These are phyloP conservation scores for Tichodroma muraria DNA, from an alignment of 2,113 vertebrate genomes.

Conservation along the genomic window DNA sequence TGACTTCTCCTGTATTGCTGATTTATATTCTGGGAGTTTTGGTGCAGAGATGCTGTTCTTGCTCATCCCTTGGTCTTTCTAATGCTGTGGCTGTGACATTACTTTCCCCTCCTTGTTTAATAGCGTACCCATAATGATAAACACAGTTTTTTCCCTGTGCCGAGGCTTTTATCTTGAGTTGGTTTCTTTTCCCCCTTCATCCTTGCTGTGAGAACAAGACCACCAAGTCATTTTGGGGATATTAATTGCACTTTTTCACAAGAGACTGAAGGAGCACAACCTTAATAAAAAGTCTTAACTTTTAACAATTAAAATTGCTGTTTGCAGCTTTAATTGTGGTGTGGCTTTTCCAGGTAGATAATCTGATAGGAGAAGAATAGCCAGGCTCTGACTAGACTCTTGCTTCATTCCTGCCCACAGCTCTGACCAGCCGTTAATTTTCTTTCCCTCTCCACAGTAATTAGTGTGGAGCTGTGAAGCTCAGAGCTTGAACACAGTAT, in stretches of 20 bases:
- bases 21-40: background rate
- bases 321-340: background rate
- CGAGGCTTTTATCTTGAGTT: background rate
- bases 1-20: background rate
- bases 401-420: background rate
- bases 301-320: background rate
- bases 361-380: background rate
- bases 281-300: background rate
- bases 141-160: background rate
- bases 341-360: background rate
- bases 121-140: background rate
- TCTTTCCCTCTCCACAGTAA: background rate
- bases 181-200: fast-evolving
- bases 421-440: background rate
- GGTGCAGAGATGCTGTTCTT: background rate
- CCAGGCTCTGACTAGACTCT: background rate
- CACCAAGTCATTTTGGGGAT: background rate
- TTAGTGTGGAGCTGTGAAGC: background rate
- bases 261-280: background rate
- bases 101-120: background rate
- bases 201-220: background rate
- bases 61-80: background rate
- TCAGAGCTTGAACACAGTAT: background rate
- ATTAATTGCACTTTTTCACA: background rate
- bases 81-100: background rate